These are phyloP conservation scores for Tetramorium parvispinum DNA, from an alignment of 1,140 invertebrate genomes.

Conservation along the genomic window DNA sequence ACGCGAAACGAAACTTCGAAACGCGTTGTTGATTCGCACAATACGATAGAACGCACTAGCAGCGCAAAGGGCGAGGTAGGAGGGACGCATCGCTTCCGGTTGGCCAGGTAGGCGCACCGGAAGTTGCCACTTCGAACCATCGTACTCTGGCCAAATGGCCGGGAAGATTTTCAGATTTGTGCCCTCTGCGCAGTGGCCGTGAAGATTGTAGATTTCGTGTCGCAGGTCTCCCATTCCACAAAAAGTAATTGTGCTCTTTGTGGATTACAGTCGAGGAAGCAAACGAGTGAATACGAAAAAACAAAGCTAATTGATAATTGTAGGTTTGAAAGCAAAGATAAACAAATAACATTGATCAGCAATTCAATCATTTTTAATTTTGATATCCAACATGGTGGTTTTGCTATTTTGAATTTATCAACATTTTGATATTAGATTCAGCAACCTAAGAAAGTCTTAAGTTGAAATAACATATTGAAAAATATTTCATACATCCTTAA, in stretches of 20 bases:
- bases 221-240: slow-evolving; percentile 14
- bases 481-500: too few species aligned
- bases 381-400: too few species aligned
- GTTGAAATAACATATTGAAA: too few species aligned
- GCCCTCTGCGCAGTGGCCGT: slow-evolving; percentile 67
- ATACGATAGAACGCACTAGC: slow-evolving; percentile 33
- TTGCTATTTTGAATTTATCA: too few species aligned
- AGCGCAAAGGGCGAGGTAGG: slow-evolving; percentile 50
- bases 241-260: slow-evolving; percentile 23
- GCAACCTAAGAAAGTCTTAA: too few species aligned
- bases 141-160: slow-evolving; percentile 64
- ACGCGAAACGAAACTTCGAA: slow-evolving; percentile 51
- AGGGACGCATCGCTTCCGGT: slow-evolving; percentile 66
- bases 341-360: neutral
- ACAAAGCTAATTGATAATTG: neutral
- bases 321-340: neutral
- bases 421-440: too few species aligned
- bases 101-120: slow-evolving; percentile 73
- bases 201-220: slow-evolving; percentile 76
- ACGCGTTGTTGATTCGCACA: slow-evolving; percentile 33
- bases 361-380: too few species aligned
- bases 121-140: slow-evolving; percentile 72
- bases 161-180: slow-evolving; percentile 74
- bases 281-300: neutral
- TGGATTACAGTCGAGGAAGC: neutral